Percentiles rank a stretch among this genome's conserved stretches.
These are phyloP conservation scores for Leucozona laternaria DNA, from an alignment of 2,888 invertebrate genomes.

Conservation along the genomic window DNA sequence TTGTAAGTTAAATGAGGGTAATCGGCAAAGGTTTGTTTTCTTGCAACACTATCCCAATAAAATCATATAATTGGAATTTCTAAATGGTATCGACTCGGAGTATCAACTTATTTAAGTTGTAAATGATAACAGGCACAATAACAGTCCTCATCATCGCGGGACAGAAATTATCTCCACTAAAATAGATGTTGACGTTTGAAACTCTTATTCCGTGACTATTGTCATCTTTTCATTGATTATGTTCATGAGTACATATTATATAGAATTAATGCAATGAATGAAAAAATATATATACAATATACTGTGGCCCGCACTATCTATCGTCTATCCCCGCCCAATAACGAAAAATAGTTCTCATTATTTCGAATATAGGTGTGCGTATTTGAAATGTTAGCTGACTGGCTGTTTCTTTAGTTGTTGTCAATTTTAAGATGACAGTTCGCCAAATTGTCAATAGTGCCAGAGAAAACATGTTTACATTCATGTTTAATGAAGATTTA, in stretches of 20 bases:
- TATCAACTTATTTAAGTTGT: too few relatives aligned
- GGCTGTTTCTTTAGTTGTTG: constrained; percentile 21
- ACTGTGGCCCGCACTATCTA: neutral
- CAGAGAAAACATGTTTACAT: neutral
- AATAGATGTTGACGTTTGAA: neutral
- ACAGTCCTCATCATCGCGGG: too few relatives aligned
- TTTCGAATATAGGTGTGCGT: constrained; percentile 21
- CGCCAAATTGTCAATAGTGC: neutral
- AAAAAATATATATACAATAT: constrained; percentile 35
- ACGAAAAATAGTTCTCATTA: constrained; percentile 28
- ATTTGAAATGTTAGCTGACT: constrained; percentile 38
- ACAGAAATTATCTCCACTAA: neutral
- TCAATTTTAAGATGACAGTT: constrained; percentile 40
- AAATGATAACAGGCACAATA: too few relatives aligned
- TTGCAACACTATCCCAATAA: too few relatives aligned
- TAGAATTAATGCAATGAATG: constrained; percentile 44
- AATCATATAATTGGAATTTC: too few relatives aligned
- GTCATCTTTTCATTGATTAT: constrained; percentile 43
- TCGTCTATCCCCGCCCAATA: neutral
- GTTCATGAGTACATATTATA: constrained; percentile 28
- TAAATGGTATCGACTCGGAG: too few relatives aligned
- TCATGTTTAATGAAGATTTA: neutral
- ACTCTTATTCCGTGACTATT: neutral
- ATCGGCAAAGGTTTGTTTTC: too few relatives aligned
- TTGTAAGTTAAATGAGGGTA: too few relatives aligned